Evolutionary conservation across 2,113 vertebrate genomes (phyloP), one percentile per base, ranked within the genome.

Genomic region (Emberiza fucata): DNA sequence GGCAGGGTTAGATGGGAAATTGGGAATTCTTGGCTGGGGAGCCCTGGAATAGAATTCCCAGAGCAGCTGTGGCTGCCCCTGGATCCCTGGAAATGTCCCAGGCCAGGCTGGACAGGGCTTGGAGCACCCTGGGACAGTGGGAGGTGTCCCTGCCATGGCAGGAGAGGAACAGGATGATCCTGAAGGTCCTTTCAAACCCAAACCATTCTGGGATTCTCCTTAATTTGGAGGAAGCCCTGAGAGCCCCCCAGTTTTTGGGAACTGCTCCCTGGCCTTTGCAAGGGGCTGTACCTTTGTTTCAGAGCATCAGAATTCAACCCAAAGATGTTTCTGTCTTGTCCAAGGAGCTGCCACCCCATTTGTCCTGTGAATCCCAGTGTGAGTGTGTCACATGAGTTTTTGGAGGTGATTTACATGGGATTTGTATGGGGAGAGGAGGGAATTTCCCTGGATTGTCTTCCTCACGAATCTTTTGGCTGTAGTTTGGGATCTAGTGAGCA

Each of bases 361-460:
- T 61, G 31, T 75, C 54, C 75, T 17, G 35, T 28, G 44, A 51
- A 47, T 81, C 16, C 19, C 44, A 7, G 0, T 33, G 48, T 42
- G 8, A 79, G 57, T 42, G 5, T 11, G 40, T 50, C 23, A 72
- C n/a, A 9, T 39, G 9, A 5, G 21, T 22, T 72, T 84, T 69
- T 61, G 7, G 50, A 54, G 45, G 68, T 72, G 75, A 85, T 94
- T 90, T 82, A 23, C 78, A 12, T 79, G 28, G 25, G 16, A 44
- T 94, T 86, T 94, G 33, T 80, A 2, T 44, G 39, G 44, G 63
- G 50, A 80, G 94, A 91, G 59, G 11, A 78, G 91, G 91, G 84
- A 40, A 86, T 95, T 95, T 77, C 91, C 95, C 89, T 88, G 84
- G 81, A 47, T 59, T 90, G 69, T 90, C 18, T 73, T 73, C 56